phyloP scores from a whole-genome alignment of 1,140 invertebrate genomes.

The Drosophila varians region DNA sequence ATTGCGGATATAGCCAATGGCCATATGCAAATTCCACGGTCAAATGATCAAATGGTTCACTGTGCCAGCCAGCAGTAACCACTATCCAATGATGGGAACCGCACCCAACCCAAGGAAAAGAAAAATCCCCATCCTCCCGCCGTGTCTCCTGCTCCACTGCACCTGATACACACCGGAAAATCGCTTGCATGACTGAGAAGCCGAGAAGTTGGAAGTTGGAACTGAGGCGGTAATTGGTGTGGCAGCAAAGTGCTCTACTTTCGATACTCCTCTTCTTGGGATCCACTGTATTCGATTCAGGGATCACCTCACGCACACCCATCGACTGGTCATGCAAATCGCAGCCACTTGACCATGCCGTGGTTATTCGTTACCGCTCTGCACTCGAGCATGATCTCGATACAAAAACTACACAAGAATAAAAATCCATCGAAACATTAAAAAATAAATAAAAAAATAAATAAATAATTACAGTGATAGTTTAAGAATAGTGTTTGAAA shows the following conservation, averaged over 20 bases:
- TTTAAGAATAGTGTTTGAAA: too few species aligned
- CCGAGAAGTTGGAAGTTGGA: constrained; percentile 8
- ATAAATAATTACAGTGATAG: not conserved
- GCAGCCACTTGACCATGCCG: constrained; percentile 53
- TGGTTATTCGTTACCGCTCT: constrained; percentile 18
- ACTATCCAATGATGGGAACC: constrained; percentile 2
- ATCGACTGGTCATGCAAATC: constrained; percentile 75
- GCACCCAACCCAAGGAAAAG: constrained; percentile 1
- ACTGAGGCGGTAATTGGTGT: constrained; percentile 46
- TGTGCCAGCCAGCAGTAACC: constrained; percentile 48
- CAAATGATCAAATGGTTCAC: constrained; percentile 73
- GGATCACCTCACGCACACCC: constrained; percentile 63
- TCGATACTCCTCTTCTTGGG: constrained; percentile 48
- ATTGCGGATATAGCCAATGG: not conserved
- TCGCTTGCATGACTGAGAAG: constrained; percentile 56
- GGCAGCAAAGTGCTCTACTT: constrained; percentile 56
- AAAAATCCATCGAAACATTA: too few species aligned
- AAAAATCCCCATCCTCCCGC: constrained; percentile 6
- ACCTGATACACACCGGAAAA: constrained; percentile 40
- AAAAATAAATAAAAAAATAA: not conserved
- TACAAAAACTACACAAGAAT: not conserved
- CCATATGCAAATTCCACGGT: constrained; percentile 71
- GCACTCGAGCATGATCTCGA: constrained; percentile 44
- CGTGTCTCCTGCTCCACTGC: not conserved
- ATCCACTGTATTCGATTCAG: constrained; percentile 33